Conservation (phyloP, 2,888 invertebrate species). For the Stenichneumon culpator region DNA sequence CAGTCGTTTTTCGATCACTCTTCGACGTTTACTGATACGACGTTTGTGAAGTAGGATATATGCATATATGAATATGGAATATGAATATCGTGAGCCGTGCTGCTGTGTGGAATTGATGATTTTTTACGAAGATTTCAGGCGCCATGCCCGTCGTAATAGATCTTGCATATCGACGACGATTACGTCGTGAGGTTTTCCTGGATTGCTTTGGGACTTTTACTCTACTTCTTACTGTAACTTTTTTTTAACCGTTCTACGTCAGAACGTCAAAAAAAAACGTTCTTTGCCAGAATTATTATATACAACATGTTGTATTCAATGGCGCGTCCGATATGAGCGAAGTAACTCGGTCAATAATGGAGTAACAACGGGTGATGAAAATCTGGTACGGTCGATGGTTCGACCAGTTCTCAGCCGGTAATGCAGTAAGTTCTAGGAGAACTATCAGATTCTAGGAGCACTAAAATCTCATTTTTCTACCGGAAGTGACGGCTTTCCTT, state of each 20-base stretch:
- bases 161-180: neutral
- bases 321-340: neutral
- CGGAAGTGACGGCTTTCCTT: too few species aligned
- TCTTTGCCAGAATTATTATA: too few species aligned
- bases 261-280: too few species aligned
- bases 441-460: too few species aligned
- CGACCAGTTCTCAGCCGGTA: too few species aligned
- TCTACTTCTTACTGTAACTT: neutral
- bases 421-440: too few species aligned
- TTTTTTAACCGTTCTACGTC: too few species aligned
- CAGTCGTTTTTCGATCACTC: too few species aligned
- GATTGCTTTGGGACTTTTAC: neutral
- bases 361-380: too few species aligned
- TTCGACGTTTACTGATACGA: neutral
- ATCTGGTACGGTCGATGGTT: too few species aligned
- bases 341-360: too few species aligned
- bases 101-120: neutral
- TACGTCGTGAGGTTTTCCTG: neutral
- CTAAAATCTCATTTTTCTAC: too few species aligned
- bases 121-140: neutral
- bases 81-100: neutral
- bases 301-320: neutral
- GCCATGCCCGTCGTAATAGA: neutral
- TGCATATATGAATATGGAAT: conserved; percentile 32
- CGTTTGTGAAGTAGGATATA: conserved; percentile 6